These are phyloP conservation scores for Agapornis canus DNA, from an alignment of 2,797 vertebrate genomes.

Conservation along the genomic window DNA sequence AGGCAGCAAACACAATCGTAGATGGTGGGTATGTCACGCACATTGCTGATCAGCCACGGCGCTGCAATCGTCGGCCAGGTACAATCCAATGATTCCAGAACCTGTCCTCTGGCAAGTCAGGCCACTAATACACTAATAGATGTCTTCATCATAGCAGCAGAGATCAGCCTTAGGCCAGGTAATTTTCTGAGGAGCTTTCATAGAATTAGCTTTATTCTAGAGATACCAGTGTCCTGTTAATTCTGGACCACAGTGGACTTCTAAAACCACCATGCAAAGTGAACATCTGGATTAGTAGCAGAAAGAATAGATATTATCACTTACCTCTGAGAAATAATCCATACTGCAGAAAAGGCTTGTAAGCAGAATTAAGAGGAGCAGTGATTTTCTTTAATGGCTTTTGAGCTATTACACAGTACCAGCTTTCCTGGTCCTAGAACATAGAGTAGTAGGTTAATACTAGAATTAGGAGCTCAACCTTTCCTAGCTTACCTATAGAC, in stretches of 20 bases:
- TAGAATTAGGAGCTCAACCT: background rate
- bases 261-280: background rate
- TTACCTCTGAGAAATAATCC: slow-evolving; percentile 35
- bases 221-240: background rate
- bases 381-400: background rate
- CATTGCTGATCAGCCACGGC: background rate
- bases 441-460: background rate
- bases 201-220: background rate
- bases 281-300: background rate
- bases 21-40: background rate
- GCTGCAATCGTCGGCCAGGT: background rate
- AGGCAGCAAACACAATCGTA: background rate
- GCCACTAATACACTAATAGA: background rate
- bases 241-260: background rate
- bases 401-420: background rate
- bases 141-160: background rate
- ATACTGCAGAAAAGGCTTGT: background rate
- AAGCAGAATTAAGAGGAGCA: background rate
- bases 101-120: background rate
- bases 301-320: background rate
- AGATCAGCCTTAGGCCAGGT: background rate
- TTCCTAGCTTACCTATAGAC: background rate
- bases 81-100: background rate
- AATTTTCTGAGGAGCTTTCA: background rate
- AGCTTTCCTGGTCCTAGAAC: background rate